Evolutionary conservation across 2,113 vertebrate species (phyloP).

Genomic region (Coptodon bakossiorum): DNA sequence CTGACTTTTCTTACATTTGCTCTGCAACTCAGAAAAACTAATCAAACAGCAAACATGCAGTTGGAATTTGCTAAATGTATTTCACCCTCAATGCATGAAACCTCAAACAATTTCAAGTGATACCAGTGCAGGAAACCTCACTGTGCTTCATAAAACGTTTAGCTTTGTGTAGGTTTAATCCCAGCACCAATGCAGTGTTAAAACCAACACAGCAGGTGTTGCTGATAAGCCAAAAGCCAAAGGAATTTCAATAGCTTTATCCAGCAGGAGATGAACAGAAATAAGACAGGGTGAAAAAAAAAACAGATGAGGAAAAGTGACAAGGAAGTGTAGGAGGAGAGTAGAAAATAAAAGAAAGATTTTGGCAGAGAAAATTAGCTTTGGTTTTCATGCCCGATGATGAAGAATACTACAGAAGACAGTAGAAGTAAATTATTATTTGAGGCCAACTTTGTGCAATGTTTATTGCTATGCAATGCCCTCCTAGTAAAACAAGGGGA

Average conservation of each 20-base stretch:
- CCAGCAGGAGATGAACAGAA: constrained; percentile 13
- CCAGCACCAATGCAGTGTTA: constrained; percentile 26
- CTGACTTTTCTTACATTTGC: background rate
- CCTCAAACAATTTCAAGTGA: background rate
- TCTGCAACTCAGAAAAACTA: background rate
- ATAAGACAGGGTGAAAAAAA: background rate
- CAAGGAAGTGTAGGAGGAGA: background rate
- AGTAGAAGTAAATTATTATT: background rate
- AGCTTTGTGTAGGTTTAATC: constrained; percentile 44
- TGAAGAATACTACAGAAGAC: background rate
- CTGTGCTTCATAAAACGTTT: constrained; percentile 37
- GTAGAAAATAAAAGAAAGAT: background rate
- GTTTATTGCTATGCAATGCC: constrained; percentile 58
- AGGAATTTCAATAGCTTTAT: constrained; percentile 62
- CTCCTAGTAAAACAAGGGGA: constrained; percentile 27
- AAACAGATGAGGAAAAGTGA: background rate
- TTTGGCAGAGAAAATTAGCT: background rate
- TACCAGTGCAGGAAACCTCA: background rate
- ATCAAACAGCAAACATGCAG: background rate
- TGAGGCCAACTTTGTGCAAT: constrained; percentile 54
- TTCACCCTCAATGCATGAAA: background rate
- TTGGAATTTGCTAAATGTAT: background rate
- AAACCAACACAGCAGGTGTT: constrained; percentile 18
- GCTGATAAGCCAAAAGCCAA: constrained; percentile 13
- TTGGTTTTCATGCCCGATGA: background rate